Base-by-base conservation (phyloP, 2,888 invertebrate genomes). In the Endotricha flammealis region DNA sequence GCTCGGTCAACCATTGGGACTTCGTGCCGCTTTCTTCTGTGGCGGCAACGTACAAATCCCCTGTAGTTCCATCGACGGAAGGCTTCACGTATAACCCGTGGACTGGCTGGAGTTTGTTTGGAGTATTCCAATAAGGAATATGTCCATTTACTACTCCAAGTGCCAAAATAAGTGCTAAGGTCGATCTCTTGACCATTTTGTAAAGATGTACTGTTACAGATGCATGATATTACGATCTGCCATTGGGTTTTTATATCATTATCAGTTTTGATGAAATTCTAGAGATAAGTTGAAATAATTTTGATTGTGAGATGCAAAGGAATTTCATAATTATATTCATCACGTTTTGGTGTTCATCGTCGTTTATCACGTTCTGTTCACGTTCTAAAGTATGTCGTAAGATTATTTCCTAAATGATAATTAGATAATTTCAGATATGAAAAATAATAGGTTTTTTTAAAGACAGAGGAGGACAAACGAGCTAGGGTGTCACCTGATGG, bases 21-120 rank as follows among this genome's bases (percentile, higher is more conserved):
- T 72, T 75, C 1, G 66, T 57, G 11, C 80, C 83, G 25, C 49
- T 73, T 25, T 85, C 80, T 55, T 86, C 86, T 4, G 83, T 61
- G 1, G 86, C 86, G 4, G 86, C 85, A 1, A 86, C 83, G 55
- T 77, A 85, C 6, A 86, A 59, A 44, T 86, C 86, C 12, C 86
- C 86, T 0, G 82, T 81, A 4, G 68, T 66, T 0, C 85, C 83
- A 39, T 86, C 83, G 3, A 46, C 46, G 1, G 86, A 86, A 1
- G 83, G 83, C 39, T 81, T 79, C 7, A 86, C 74, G 47, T 66
- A 86, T 1, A 86, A 54, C 1, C 81, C 75, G 22, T 81, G 82
- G 3, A 86, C 83, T n/a, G 82, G 82, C 12, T 76, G 77, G 4
- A 82, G 58, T 7, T 67, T 55, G 22, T 61, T 69, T 1, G 63